Conservation (phyloP, 2,888 invertebrate species). For the Drosophila colorata region DNA sequence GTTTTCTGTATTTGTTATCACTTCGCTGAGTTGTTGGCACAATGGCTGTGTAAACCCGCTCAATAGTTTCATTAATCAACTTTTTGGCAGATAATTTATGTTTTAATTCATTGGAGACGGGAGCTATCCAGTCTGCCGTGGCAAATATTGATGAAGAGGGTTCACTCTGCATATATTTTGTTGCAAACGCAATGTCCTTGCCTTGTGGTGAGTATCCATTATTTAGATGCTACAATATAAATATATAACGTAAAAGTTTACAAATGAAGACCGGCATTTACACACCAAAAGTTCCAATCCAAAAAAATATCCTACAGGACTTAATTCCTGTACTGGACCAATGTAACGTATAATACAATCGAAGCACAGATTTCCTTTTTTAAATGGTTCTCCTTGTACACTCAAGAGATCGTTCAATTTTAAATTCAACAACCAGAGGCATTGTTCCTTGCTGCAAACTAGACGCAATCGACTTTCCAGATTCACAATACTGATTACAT, state of each 20-base stretch:
- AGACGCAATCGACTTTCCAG: conserved; percentile 86
- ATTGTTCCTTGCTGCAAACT: conserved; percentile 82
- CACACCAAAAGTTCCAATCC: conserved; percentile 87
- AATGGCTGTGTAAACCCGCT: conserved; percentile 67
- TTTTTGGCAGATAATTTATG: conserved; percentile 71
- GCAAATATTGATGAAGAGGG: conserved; percentile 71
- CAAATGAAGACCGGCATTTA: not conserved
- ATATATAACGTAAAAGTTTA: not conserved
- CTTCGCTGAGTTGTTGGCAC: conserved; percentile 41
- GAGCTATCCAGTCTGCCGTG: conserved; percentile 77
- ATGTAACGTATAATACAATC: conserved; percentile 86
- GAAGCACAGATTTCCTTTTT: conserved; percentile 47
- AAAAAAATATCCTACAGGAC: conserved; percentile 86
- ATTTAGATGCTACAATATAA: conserved; percentile 65
- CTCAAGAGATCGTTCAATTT: conserved; percentile 82
- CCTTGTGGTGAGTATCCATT: conserved; percentile 80
- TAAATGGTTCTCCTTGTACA: conserved; percentile 84
- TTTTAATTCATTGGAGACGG: conserved; percentile 60
- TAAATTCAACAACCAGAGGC: conserved; percentile 84
- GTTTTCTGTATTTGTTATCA: conserved; percentile 43
- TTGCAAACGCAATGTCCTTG: conserved; percentile 66
- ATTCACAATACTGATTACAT: conserved; percentile 86
- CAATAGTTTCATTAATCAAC: conserved; percentile 71
- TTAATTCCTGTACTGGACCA: conserved; percentile 86
- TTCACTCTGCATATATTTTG: conserved; percentile 72